Evolutionary conservation across 2,888 invertebrate genomes (phyloP).

Genomic region (Archips crataeganus): DNA sequence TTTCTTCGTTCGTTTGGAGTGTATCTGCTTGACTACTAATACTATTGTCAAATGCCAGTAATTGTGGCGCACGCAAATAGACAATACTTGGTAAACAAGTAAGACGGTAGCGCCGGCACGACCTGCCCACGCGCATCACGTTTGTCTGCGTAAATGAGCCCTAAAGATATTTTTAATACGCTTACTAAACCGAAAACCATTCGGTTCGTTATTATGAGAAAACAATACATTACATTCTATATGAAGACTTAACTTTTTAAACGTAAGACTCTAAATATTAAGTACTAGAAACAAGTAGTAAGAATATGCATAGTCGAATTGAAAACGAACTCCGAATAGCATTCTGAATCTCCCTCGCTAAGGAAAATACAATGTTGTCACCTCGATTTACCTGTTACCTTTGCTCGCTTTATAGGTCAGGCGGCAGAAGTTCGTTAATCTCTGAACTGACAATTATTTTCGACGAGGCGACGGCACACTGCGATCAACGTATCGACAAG

Average conservation of each 20-base stretch:
- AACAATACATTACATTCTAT: constrained; percentile 9
- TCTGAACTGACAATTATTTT: constrained; percentile 84
- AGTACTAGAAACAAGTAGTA: too few relatives aligned
- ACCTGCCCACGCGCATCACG: constrained; percentile 60
- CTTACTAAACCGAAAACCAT: constrained; percentile 46
- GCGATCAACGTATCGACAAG: constrained; percentile 79
- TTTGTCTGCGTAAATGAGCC: constrained; percentile 58
- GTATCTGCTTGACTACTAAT: constrained; percentile 48
- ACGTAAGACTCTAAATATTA: background rate
- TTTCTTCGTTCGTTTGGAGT: background rate
- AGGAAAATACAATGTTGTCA: constrained; percentile 4
- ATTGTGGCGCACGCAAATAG: constrained; percentile 68
- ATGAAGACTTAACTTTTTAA: background rate
- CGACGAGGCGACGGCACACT: constrained; percentile 74
- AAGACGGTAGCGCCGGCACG: constrained; percentile 64
- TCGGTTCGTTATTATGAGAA: constrained; percentile 16
- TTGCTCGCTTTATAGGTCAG: constrained; percentile 76
- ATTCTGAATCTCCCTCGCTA: background rate
- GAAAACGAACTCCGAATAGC: background rate
- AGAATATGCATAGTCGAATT: too few relatives aligned
- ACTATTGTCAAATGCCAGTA: constrained; percentile 62
- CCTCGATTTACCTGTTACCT: constrained; percentile 35
- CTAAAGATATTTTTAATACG: constrained; percentile 56
- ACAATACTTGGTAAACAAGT: constrained; percentile 75
- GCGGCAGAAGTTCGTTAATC: constrained; percentile 83